Base-by-base conservation (phyloP, 2,888 invertebrate species). In the Bursaphelenchus okinawaensis region DNA sequence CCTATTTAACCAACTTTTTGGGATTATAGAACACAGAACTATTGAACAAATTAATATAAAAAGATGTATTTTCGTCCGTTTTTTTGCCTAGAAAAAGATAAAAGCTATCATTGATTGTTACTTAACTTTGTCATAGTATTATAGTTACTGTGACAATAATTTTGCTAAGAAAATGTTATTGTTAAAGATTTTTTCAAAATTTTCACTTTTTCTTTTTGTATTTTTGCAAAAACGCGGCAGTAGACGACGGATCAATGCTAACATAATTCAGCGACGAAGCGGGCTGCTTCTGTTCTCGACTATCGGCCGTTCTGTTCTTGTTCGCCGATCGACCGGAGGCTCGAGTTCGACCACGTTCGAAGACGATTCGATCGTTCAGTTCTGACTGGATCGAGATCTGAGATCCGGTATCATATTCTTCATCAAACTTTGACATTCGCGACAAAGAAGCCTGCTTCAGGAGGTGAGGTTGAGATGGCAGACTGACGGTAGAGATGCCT, bases 321-420 rank as follows among this genome's bases (percentile, higher is more conserved):
- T 28, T 52, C 3, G 51, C 52, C 0, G 68, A 68, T 22, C 54
- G 60, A 22, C 70, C 70, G 50, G 64, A 64, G 26, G 60, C 51
- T 3, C 70, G 55, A n/a, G 55, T 26, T n/a, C 64, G 57, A 29
- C 68, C 68, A 12, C 68, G 55, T 52, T 68, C 68, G 50, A 69
- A 69, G 22, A 68, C 58, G n/a, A 68, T 63, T 19, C 69, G 57
- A 6, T 71, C 52, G 22, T 68, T 68, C 27, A 68, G 54, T 20
- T 68, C 68, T 26, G 69, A 70, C 24, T 69, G 62, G 19, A 68
- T 55, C 54, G 65, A 66, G n/a, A 66, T 55, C 27, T 57, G 22
- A n/a, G 54, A 56, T 7, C 54, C 61, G 6, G 16, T 16, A 20
- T 19, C 50, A 19, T n/a, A 8, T 40, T 27, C 23, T 23, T 20